Conservation (phyloP, 2,888 invertebrate genomes). For the Dastarcus helophoroides region DNA sequence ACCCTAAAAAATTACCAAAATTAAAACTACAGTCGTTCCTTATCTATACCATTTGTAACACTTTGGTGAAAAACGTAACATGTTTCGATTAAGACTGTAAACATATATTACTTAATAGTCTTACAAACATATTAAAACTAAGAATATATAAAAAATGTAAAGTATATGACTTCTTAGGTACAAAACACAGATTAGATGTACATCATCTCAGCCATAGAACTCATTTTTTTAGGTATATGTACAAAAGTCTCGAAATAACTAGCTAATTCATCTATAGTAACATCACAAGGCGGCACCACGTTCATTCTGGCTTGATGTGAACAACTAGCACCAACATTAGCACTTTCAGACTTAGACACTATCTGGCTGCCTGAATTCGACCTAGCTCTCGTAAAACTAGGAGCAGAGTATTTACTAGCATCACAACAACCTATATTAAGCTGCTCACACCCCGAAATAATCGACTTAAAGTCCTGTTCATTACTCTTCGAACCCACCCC, state of each 20-base stretch:
- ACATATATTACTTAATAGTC: too few species aligned
- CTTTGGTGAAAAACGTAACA: too few species aligned
- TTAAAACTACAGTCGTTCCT: too few species aligned
- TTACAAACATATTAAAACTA: too few species aligned
- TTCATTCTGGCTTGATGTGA: conserved; percentile 62
- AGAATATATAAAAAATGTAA: background rate
- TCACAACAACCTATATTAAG: conserved; percentile 27
- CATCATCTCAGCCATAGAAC: conserved; percentile 97
- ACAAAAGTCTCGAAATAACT: conserved; percentile 93
- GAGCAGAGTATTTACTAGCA: conserved; percentile 20
- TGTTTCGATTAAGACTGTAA: too few species aligned
- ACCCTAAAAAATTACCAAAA: too few species aligned
- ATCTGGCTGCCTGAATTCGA: conserved; percentile 13
- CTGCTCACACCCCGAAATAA: conserved; percentile 34
- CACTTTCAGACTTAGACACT: conserved; percentile 12
- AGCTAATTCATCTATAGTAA: conserved; percentile 88
- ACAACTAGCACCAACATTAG: conserved; percentile 42
- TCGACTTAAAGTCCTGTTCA: conserved; percentile 33
- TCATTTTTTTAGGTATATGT: conserved; percentile 96
- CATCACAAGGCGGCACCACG: conserved; percentile 62
- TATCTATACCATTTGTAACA: too few species aligned
- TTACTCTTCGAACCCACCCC: conserved; percentile 25
- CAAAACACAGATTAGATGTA: conserved; percentile 55
- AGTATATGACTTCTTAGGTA: conserved; percentile 5
- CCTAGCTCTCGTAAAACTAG: conserved; percentile 28